These are phyloP conservation scores for Hypomesus transpacificus DNA, from an alignment of 2,113 vertebrate species.

Conservation along the genomic window DNA sequence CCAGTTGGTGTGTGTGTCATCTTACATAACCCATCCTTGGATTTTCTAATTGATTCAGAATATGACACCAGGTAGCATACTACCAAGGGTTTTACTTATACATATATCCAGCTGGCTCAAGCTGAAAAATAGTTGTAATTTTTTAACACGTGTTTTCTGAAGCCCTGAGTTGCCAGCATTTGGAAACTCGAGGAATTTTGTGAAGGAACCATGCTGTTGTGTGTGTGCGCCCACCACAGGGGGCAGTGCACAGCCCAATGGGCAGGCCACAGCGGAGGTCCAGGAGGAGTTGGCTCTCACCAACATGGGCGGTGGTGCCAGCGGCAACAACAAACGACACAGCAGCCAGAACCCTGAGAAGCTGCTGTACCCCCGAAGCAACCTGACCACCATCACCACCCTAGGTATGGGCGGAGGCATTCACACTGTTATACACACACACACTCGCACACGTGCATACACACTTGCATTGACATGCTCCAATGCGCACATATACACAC, in stretches of 20 bases:
- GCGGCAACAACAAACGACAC: constrained; percentile 75
- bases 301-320: constrained; percentile 59
- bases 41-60: too few relatives aligned
- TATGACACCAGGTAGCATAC: too few relatives aligned
- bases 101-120: too few relatives aligned
- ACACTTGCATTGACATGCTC: too few relatives aligned
- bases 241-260: constrained; percentile 19
- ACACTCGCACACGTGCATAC: constrained; percentile 2
- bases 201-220: neutral
- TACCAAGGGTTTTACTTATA: too few relatives aligned
- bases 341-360: constrained; percentile 71
- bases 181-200: too few relatives aligned
- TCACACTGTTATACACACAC: neutral
- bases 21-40: too few relatives aligned
- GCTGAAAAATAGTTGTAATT: too few relatives aligned
- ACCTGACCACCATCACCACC: constrained; percentile 79
- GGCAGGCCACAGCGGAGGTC: constrained; percentile 78
- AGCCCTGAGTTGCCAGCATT: too few relatives aligned
- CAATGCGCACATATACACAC: too few relatives aligned
- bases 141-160: too few relatives aligned
- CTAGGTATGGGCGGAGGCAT: constrained; percentile 66
- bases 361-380: constrained; percentile 76
- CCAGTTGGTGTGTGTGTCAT: neutral
- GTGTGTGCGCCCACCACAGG: constrained; percentile 57
- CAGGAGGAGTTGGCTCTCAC: constrained; percentile 82